phyloP scores from a whole-genome alignment of 35 echinoderm and acorn worm species.

The Amphiura filiformis region DNA sequence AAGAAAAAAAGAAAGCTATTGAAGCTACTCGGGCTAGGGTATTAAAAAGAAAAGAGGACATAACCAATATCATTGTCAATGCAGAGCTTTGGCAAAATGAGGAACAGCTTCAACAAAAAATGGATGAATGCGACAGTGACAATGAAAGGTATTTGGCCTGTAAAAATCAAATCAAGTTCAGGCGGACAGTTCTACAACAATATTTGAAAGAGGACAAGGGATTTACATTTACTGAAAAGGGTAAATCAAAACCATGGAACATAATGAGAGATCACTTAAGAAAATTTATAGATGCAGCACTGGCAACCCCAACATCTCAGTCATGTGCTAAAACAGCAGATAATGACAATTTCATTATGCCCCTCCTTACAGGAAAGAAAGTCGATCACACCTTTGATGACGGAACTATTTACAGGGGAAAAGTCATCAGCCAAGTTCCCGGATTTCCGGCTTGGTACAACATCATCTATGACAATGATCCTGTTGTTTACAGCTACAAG shows the following conservation, averaged over 20 bases:
- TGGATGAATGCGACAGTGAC: constrained; percentile 19
- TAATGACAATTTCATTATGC: background rate
- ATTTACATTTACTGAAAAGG: constrained; percentile 16
- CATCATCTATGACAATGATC: constrained; percentile 44
- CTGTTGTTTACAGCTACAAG: constrained; percentile 44
- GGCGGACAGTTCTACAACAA: background rate
- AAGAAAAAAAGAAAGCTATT: background rate
- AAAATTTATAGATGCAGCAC: background rate
- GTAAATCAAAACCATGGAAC: background rate
- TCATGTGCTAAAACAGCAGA: background rate
- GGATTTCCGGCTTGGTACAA: constrained; percentile 57
- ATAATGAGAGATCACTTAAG: background rate
- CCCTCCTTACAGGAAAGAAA: background rate
- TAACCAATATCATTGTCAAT: background rate
- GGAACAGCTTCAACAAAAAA: background rate
- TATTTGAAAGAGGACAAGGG: constrained; percentile 24
- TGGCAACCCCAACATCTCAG: background rate
- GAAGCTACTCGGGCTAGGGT: background rate
- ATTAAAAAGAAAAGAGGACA: background rate
- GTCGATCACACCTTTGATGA: background rate
- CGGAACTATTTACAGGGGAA: constrained; percentile 7
- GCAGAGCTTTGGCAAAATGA: background rate
- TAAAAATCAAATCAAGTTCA: constrained; percentile 36
- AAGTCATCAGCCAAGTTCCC: constrained; percentile 52
- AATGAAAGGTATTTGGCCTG: constrained; percentile 7